Evolutionary conservation across 2,797 vertebrate genomes (phyloP).

Genomic region (Schizopygopsis malacanthus): DNA sequence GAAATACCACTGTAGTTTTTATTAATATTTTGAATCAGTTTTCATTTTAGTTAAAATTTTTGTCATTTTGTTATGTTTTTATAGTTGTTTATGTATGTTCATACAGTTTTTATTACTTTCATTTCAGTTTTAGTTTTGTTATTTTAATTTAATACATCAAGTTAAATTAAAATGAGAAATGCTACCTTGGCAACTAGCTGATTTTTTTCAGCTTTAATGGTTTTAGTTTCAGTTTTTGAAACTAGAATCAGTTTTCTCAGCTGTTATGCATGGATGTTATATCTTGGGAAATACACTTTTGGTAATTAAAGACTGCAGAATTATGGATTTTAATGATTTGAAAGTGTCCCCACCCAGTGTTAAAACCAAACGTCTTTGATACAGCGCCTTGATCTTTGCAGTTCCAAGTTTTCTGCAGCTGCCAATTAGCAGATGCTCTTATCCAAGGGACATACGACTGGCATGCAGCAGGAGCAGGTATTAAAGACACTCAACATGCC

Average conservation of each 20-base stretch:
- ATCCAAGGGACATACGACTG: not conserved
- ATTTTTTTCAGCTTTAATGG: not conserved
- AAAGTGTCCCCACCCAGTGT: not conserved
- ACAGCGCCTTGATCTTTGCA: constrained; percentile 4
- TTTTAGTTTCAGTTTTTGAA: not conserved
- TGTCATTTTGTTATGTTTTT: no score
- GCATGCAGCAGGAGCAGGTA: constrained; percentile 16
- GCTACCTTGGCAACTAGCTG: not conserved
- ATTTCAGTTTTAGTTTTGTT: not conserved
- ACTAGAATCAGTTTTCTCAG: not conserved
- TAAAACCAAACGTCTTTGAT: not conserved
- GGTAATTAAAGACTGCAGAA: not conserved
- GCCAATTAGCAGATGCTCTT: constrained; percentile 30
- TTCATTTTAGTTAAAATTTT: no score
- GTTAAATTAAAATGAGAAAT: not conserved
- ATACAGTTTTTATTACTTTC: not conserved
- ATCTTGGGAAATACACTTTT: not conserved
- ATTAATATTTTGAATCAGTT: no score
- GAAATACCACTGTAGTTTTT: no score
- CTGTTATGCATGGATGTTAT: no score
- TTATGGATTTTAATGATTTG: not conserved
- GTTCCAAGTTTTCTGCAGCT: not conserved
- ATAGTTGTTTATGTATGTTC: no score
- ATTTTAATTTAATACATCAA: not conserved
- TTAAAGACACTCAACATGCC: constrained; percentile 17